Evolutionary conservation across 2,113 vertebrate genomes (phyloP).

Genomic region (Siniperca knerii): DNA sequence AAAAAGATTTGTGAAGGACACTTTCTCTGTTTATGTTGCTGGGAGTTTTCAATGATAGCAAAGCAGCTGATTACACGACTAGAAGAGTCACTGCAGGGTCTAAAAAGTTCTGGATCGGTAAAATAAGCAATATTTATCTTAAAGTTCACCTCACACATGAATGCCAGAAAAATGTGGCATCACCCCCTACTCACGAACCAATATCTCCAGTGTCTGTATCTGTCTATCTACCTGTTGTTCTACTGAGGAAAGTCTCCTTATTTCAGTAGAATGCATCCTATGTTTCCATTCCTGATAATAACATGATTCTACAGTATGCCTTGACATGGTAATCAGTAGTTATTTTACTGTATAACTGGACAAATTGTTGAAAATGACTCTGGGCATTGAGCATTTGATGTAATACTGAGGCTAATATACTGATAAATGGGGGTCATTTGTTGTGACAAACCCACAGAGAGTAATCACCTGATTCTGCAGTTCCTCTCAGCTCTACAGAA

Average conservation of each 20-base stretch:
- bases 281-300: neutral
- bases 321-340: neutral
- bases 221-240: neutral
- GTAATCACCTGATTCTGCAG: neutral
- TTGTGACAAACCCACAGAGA: neutral
- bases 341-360: neutral
- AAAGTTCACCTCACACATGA: neutral
- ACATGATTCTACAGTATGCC: neutral
- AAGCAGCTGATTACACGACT: conserved; percentile 17
- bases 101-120: neutral
- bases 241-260: neutral
- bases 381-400: neutral
- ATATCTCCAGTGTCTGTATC: neutral
- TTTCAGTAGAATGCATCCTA: neutral
- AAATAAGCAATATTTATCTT: neutral
- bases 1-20: conserved; percentile 8
- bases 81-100: conserved; percentile 3
- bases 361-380: neutral
- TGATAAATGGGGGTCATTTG: neutral
- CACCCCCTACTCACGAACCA: neutral
- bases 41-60: conserved; percentile 23
- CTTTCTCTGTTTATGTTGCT: conserved; percentile 5
- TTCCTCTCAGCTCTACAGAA: neutral
- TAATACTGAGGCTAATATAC: neutral
- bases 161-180: neutral